Conservation (phyloP, 1,140 invertebrate genomes). For the Psilanteris sp. region DNA sequence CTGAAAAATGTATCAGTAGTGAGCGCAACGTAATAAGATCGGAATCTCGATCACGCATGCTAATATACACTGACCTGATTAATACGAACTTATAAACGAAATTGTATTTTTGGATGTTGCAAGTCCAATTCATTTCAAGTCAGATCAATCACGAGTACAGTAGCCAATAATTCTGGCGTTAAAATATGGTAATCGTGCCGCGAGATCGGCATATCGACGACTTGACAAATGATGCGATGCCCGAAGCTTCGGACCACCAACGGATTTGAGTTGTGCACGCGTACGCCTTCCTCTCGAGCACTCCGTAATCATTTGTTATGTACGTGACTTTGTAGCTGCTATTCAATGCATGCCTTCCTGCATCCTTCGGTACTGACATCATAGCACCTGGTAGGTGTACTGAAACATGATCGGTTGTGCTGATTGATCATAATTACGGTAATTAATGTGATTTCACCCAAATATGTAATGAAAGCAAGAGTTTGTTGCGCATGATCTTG, state of each 20-base stretch:
- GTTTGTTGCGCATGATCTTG: no score
- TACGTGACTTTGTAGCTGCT: conserved; percentile 75
- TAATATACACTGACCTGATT: conserved; percentile 51
- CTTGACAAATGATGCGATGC: conserved; percentile 79
- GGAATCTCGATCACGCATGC: conserved; percentile 41
- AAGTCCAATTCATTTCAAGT: neutral
- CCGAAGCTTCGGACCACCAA: conserved; percentile 77
- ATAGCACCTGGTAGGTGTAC: conserved; percentile 37
- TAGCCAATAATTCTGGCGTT: conserved; percentile 79
- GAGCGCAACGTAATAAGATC: conserved; percentile 43
- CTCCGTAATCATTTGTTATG: conserved; percentile 77
- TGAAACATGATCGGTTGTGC: conserved; percentile 21
- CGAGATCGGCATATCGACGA: conserved; percentile 78
- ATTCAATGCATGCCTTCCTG: conserved; percentile 66
- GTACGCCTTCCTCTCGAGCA: conserved; percentile 64
- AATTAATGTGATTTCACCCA: conserved; percentile 10
- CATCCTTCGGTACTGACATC: conserved; percentile 50
- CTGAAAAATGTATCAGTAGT: conserved; percentile 49
- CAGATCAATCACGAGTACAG: conserved; percentile 69
- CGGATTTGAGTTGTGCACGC: conserved; percentile 68
- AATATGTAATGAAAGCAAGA: neutral
- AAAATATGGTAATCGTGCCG: conserved; percentile 79
- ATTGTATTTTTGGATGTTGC: conserved; percentile 31
- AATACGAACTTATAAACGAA: conserved; percentile 28
- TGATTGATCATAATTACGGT: conserved; percentile 36